Percentiles rank a stretch among this genome's conserved stretches.
These are phyloP conservation scores for Malurus cyaneus DNA, from an alignment of 2,113 vertebrate species.

Conservation along the genomic window DNA sequence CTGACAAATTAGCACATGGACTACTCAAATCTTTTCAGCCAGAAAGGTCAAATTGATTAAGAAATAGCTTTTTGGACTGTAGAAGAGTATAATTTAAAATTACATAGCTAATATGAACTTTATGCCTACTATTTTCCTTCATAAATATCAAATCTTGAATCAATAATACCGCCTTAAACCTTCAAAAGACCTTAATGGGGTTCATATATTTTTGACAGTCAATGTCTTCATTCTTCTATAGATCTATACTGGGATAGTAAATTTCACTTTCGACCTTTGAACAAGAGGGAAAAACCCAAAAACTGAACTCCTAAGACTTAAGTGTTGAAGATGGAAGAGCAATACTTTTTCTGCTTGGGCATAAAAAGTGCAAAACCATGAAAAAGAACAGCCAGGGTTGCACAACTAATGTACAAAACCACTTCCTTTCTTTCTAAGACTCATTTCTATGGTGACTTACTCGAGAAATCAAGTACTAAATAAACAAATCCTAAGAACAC, in stretches of 20 bases:
- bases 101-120: not conserved
- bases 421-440: constrained; percentile 23
- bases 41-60: not conserved
- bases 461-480: not conserved
- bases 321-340: not conserved
- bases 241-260: not conserved
- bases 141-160: not conserved
- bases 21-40: not conserved
- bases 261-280: not conserved
- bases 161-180: not conserved
- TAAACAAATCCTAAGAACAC: not conserved
- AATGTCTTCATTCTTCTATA: not conserved
- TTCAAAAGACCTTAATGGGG: not conserved
- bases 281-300: not conserved
- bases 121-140: not conserved
- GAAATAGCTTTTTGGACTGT: not conserved
- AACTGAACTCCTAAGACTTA: not conserved
- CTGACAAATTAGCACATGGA: not conserved
- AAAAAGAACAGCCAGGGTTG: not conserved
- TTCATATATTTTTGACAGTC: not conserved
- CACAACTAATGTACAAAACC: constrained; percentile 1
- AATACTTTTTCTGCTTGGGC: not conserved
- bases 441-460: not conserved
- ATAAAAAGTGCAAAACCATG: not conserved
- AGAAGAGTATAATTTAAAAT: not conserved